Percentiles rank a stretch among this genome's conserved stretches.
These are phyloP conservation scores for Chauna torquata DNA, from an alignment of 2,113 vertebrate species.

Conservation along the genomic window DNA sequence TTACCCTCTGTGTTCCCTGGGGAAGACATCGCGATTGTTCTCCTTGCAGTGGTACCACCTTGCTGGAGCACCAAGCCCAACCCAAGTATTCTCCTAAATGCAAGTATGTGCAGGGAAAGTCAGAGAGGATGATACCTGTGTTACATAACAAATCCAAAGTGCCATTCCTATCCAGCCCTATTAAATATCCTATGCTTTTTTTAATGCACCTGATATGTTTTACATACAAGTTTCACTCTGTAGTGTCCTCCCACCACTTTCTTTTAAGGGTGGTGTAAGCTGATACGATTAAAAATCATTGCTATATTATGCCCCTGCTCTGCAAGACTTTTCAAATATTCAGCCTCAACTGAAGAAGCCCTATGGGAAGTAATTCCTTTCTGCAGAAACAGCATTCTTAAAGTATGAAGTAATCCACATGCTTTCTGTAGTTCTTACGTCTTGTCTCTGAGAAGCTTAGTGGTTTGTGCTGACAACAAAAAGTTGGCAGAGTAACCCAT, in stretches of 20 bases:
- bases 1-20: neutral
- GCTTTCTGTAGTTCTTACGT: neutral
- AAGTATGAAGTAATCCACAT: neutral
- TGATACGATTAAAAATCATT: neutral
- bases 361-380: neutral
- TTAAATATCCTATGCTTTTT: neutral
- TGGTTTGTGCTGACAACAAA: neutral
- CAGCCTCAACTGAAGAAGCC: neutral
- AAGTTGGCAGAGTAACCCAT: neutral
- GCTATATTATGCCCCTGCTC: neutral
- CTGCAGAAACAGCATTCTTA: conserved; percentile 18
- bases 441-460: conserved; percentile 12
- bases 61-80: neutral
- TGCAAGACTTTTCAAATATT: neutral
- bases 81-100: neutral
- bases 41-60: neutral
- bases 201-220: neutral
- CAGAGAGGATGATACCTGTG: neutral
- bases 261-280: neutral
- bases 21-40: neutral
- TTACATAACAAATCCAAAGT: neutral
- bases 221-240: neutral
- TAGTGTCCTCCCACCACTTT: neutral
- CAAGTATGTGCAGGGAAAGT: neutral
- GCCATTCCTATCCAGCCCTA: neutral